These are phyloP conservation scores for Metridium senile DNA, from an alignment of 92 coral and sea anemone species.

Conservation along the genomic window DNA sequence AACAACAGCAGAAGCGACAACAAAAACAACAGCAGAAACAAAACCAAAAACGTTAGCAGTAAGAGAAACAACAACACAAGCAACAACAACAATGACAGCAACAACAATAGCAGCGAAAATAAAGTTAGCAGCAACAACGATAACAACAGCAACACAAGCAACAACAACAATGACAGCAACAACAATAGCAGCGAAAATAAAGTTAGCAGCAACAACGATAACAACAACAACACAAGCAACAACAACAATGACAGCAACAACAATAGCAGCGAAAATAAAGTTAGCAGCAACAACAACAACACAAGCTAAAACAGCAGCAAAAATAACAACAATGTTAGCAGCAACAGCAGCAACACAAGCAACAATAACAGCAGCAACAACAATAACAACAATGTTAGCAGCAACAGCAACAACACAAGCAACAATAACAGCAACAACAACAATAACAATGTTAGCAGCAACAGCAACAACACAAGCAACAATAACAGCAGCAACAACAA, in stretches of 20 bases:
- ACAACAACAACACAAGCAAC: no score
- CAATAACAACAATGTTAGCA: no score
- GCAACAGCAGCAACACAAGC: no score
- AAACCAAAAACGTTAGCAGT: neutral
- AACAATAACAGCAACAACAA: neutral
- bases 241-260: neutral
- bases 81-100: neutral
- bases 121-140: no score
- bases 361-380: no score
- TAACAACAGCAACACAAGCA: neutral
- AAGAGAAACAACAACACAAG: neutral
- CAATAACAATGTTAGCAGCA: neutral
- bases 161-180: neutral
- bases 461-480: neutral
- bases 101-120: no score
- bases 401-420: neutral
- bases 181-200: no score
- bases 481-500: no score
- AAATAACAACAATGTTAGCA: neutral
- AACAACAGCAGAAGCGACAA: no score
- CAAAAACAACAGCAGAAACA: no score
- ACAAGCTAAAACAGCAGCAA: no score
- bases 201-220: no score
- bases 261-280: neutral
- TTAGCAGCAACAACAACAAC: neutral